These are phyloP conservation scores for Xylota segnis DNA, from an alignment of 2,888 invertebrate species.

Conservation along the genomic window DNA sequence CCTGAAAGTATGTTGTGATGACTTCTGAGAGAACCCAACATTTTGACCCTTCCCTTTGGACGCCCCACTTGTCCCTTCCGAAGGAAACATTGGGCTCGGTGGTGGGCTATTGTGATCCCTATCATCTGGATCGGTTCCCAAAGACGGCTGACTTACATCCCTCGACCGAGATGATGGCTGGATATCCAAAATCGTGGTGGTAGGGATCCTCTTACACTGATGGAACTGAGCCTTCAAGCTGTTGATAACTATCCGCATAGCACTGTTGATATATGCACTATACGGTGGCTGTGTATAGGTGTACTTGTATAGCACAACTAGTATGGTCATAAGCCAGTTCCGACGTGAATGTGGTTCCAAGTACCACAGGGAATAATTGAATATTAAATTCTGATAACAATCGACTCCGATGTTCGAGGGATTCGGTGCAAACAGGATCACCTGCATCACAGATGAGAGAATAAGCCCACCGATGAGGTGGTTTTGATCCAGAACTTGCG, in stretches of 20 bases:
- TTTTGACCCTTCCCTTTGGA: constrained; percentile 85
- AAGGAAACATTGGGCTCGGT: constrained; percentile 87
- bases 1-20: constrained; percentile 84
- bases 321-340: constrained; percentile 96
- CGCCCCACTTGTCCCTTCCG: constrained; percentile 85
- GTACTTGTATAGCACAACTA: constrained; percentile 98
- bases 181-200: constrained; percentile 91
- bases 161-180: constrained; percentile 85
- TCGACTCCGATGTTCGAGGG: constrained; percentile 87
- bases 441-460: constrained; percentile 92
- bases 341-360: constrained; percentile 94
- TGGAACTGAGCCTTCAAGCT: constrained; percentile 97
- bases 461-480: constrained; percentile 96
- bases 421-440: constrained; percentile 93
- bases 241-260: constrained; percentile 95
- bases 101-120: constrained; percentile 86
- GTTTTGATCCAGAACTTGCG: constrained; percentile 98
- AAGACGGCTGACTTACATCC: constrained; percentile 91
- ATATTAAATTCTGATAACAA: constrained; percentile 86
- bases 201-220: constrained; percentile 93
- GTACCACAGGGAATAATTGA: constrained; percentile 93
- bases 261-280: constrained; percentile 90
- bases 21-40: constrained; percentile 89
- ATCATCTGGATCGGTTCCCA: constrained; percentile 89
- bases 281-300: constrained; percentile 90